Evolutionary conservation across 2,888 invertebrate species (phyloP), one percentile per base, ranked within the genome.

Genomic region (Cephalotes varians): DNA sequence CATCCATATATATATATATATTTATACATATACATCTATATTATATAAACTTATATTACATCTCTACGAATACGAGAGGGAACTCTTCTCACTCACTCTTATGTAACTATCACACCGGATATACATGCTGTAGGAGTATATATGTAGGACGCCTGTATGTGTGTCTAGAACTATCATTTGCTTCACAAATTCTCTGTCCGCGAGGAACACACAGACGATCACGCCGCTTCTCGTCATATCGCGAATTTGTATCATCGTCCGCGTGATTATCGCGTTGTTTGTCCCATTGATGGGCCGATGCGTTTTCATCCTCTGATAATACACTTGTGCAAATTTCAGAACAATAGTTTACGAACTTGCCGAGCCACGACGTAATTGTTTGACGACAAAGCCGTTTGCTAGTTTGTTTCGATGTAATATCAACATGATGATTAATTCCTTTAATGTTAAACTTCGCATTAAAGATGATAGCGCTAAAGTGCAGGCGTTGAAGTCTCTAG

Each of bases 81-180:
- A 62, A 72, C 76, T 72, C 67, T 56, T 58, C 67, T 85, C 88
- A 80, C 85, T 82, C 82, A 71, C 74, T 80, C 79, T 82, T 65
- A 67, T 74, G 83, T 49, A 83, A 84, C 64, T 72, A 83, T 31
- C 83, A 86, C 82, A 85, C 84, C 58, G 74, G 60, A n/a, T 85
- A 51, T 56, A 84, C 85, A 80, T 77, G 37, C 54, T 76, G 44
- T 82, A 83, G 76, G 69, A 74, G 51, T 86, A 82, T 86, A 82
- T 86, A 83, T 84, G 72, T 71, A 85, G 72, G 85, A 86, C 90
- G 82, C 83, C 85, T 88, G 86, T 88, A 85, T 88, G 88, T 86
- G 84, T 86, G 86, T 83, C 73, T 84, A 79, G 65, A 44, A 56
- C 34, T 76, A 34, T 62, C 47, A 76, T 44, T 72, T 62, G 89